Percentiles rank a stretch among this genome's conserved stretches.
Conservation (phyloP, 2,797 vertebrate species). For the Galaxias olidus region DNA sequence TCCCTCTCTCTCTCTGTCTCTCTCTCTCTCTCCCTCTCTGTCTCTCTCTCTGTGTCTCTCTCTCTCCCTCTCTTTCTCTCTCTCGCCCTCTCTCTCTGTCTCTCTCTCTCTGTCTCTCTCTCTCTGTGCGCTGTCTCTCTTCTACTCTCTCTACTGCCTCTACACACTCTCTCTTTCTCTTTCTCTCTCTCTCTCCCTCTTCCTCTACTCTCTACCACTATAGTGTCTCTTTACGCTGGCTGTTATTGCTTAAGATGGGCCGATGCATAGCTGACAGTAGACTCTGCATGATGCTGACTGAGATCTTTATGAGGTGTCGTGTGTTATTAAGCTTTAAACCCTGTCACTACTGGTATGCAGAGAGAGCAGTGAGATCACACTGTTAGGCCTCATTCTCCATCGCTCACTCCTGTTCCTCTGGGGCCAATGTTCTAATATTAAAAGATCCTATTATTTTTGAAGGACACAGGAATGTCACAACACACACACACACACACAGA, state of each 20-base stretch:
- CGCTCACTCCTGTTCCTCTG: background rate
- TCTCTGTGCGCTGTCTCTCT: background rate
- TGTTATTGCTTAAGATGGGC: too few species aligned
- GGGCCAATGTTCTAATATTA: conserved; percentile 17
- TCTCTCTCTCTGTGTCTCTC: background rate
- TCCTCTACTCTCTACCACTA: too few species aligned
- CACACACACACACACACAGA: conserved; percentile 8
- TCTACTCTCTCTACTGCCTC: background rate
- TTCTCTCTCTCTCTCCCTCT: background rate
- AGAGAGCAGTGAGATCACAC: too few species aligned
- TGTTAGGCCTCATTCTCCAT: too few species aligned
- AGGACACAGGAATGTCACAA: conserved; percentile 51
- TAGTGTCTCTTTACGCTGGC: too few species aligned
- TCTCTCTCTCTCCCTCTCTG: background rate
- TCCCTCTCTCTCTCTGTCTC: background rate
- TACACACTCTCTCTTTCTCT: background rate
- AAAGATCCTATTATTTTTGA: conserved; percentile 21
- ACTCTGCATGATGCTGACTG: too few species aligned
- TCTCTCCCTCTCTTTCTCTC: background rate
- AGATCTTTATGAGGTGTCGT: too few species aligned
- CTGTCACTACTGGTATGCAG: too few species aligned
- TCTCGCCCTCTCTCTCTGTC: too few species aligned
- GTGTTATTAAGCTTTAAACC: too few species aligned
- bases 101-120: too few species aligned
- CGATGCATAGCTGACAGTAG: too few species aligned